Percentiles rank a stretch among this genome's conserved stretches.
Evolutionary conservation across 2,888 invertebrate genomes (phyloP).

Genomic region (Caenorhabditis panamensis): DNA sequence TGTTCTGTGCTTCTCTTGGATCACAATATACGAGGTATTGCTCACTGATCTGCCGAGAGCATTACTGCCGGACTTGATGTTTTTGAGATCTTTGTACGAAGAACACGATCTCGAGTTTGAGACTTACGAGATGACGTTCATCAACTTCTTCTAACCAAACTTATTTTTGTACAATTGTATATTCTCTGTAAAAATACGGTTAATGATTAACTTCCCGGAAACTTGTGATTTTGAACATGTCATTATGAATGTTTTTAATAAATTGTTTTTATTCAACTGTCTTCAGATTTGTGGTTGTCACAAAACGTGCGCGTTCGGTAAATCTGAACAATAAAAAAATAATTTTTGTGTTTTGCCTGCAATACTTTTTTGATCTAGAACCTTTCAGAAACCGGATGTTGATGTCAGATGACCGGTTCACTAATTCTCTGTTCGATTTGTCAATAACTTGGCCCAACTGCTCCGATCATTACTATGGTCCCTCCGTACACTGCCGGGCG

Average conservation of each 20-base stretch:
- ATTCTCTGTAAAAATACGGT: too few relatives aligned
- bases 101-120: not conserved
- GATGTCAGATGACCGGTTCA: not conserved
- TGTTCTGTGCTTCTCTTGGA: slow-evolving; percentile 10
- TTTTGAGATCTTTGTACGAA: not conserved
- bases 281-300: too few relatives aligned
- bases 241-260: too few relatives aligned
- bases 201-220: too few relatives aligned
- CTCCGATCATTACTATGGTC: slow-evolving; percentile 9
- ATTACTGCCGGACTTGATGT: slow-evolving; percentile 12
- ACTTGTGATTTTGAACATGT: too few relatives aligned
- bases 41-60: not conserved
- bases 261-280: too few relatives aligned
- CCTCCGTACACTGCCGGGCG: slow-evolving; percentile 24
- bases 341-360: too few relatives aligned
- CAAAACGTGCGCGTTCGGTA: too few relatives aligned
- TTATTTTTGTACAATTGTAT: not conserved
- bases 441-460: slow-evolving; percentile 7
- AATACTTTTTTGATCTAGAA: too few relatives aligned
- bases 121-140: slow-evolving; percentile 9
- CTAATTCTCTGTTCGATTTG: slow-evolving; percentile 16
- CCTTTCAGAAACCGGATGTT: not conserved
- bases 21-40: slow-evolving; percentile 28
- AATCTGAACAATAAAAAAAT: too few relatives aligned
- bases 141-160: slow-evolving; percentile 24